These are phyloP conservation scores for Syndactyla subalaris DNA, from an alignment of 2,797 vertebrate genomes.

Conservation along the genomic window DNA sequence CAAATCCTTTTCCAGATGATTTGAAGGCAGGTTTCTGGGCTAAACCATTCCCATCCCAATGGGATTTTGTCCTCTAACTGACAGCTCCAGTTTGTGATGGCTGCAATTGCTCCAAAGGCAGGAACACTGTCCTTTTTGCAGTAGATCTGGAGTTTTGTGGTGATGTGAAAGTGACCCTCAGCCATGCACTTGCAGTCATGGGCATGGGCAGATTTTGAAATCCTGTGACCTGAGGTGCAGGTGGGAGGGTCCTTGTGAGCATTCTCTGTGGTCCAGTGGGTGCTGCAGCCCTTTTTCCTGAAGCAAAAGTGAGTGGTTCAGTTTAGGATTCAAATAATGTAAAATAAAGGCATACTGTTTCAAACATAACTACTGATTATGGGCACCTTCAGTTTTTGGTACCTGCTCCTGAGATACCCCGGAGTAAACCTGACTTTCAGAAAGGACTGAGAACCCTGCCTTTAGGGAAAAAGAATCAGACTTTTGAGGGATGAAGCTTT, in stretches of 20 bases:
- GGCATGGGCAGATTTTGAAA: not conserved
- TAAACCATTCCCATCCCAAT: not conserved
- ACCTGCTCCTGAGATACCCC: not conserved
- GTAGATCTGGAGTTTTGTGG: rapidly evolving
- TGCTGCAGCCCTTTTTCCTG: not conserved
- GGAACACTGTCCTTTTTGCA: not conserved
- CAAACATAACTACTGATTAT: not conserved
- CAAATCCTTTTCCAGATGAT: not conserved
- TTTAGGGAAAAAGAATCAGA: not conserved
- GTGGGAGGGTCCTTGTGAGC: not conserved
- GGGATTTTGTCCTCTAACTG: not conserved
- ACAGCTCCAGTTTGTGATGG: not conserved
- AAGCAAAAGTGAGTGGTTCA: not conserved
- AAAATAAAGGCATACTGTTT: not conserved
- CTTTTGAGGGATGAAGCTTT: not conserved
- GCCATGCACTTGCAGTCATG: rapidly evolving
- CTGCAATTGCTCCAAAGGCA: not conserved
- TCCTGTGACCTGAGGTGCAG: not conserved
- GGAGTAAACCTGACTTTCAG: not conserved
- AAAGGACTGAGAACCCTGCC: conserved; percentile 8
- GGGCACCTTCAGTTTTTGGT: not conserved
- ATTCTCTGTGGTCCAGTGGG: not conserved
- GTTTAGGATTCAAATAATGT: not conserved
- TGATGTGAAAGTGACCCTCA: not conserved
- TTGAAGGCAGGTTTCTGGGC: not conserved